Conservation (phyloP, 2,113 vertebrate species). For the Hystrix cristata region DNA sequence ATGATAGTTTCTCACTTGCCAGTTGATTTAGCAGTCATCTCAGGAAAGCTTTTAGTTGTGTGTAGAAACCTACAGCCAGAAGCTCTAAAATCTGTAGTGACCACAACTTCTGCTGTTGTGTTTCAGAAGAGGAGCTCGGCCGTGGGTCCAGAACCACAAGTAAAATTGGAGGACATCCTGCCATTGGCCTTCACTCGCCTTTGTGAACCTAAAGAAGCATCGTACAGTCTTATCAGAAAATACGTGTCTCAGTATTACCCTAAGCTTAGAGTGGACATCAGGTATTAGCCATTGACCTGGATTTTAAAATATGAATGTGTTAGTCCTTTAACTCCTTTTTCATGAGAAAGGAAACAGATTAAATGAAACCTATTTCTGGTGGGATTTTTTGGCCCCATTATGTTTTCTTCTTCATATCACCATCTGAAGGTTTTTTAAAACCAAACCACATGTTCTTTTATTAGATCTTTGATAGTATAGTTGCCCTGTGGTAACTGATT, state of each 20-base stretch:
- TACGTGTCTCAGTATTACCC: slow-evolving; percentile 98
- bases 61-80: neutral
- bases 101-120: slow-evolving; percentile 24
- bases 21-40: neutral
- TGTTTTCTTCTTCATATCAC: slow-evolving; percentile 23
- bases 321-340: neutral
- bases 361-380: slow-evolving; percentile 6
- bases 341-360: neutral
- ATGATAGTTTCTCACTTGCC: neutral
- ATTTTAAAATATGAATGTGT: neutral
- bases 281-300: slow-evolving; percentile 86
- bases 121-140: slow-evolving; percentile 89
- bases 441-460: neutral
- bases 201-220: slow-evolving; percentile 99
- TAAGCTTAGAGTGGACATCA: slow-evolving; percentile 94
- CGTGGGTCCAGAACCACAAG: slow-evolving; percentile 88
- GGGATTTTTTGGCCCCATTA: neutral
- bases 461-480: neutral
- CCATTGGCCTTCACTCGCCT: slow-evolving; percentile 98
- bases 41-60: slow-evolving; percentile 24
- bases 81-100: neutral
- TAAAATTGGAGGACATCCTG: slow-evolving; percentile 95
- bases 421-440: neutral
- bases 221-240: slow-evolving; percentile 98
- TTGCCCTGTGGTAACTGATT: neutral